These are phyloP conservation scores for Indicator maculatus DNA, from an alignment of 2,113 vertebrate genomes.

Conservation along the genomic window DNA sequence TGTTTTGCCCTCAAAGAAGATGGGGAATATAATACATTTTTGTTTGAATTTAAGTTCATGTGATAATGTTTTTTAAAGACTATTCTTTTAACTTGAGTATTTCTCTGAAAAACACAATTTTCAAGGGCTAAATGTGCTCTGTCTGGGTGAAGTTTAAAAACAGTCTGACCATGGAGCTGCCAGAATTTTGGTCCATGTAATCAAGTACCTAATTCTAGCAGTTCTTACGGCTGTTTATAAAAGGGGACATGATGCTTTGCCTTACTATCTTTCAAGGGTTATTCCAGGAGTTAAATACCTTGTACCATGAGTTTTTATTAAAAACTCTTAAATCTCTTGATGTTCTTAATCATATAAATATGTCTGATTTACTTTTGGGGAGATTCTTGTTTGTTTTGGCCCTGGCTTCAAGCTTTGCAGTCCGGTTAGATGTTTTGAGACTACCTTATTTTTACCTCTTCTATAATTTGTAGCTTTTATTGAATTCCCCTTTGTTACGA, in stretches of 20 bases:
- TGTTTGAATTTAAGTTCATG: background rate
- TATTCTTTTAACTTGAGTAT: background rate
- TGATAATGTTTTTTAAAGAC: background rate
- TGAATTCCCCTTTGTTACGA: slow-evolving; percentile 41
- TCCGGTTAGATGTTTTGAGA: background rate
- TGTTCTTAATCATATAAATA: background rate
- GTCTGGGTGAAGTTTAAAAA: background rate
- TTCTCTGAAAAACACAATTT: background rate
- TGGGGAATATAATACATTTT: background rate
- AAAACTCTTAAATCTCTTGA: background rate
- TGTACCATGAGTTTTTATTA: background rate
- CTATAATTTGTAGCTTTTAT: slow-evolving; percentile 46
- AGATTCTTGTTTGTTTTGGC: background rate
- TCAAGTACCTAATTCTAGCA: background rate
- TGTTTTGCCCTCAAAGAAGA: background rate
- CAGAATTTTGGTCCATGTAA: background rate
- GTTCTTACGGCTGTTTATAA: background rate
- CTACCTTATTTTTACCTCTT: slow-evolving; percentile 40
- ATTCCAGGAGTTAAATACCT: background rate
- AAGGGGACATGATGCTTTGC: background rate
- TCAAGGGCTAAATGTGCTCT: background rate
- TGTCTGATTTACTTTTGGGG: background rate
- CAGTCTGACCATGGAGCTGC: background rate
- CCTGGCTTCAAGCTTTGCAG: background rate
- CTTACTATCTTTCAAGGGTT: background rate